Evolutionary conservation across 2,113 vertebrate genomes (phyloP).

Genomic region (Pleuronectes platessa): DNA sequence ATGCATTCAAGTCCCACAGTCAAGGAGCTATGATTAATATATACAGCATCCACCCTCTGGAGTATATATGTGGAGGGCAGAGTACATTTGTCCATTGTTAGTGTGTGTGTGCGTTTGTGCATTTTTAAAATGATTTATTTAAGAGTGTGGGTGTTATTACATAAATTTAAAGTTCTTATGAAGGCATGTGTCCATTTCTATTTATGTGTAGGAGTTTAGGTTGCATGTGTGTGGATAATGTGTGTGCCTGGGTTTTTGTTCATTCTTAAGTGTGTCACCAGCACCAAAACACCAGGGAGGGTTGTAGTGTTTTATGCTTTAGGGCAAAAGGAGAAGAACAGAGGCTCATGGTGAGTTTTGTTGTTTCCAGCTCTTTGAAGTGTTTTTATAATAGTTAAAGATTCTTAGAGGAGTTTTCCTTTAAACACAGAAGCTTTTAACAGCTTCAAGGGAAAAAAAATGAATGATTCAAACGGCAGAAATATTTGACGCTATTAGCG

Average conservation of each 20-base stretch:
- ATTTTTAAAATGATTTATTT: neutral
- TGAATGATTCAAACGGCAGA: neutral
- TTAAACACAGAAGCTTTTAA: neutral
- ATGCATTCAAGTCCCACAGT: neutral
- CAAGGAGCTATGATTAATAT: slow-evolving; percentile 25
- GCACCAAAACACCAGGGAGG: neutral
- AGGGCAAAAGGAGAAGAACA: slow-evolving; percentile 6
- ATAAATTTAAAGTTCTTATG: slow-evolving; percentile 16
- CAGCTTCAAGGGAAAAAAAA: neutral
- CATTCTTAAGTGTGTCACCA: slow-evolving; percentile 9
- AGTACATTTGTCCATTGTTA: neutral
- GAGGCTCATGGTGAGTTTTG: neutral
- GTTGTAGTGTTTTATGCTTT: neutral
- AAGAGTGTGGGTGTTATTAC: slow-evolving; percentile 2
- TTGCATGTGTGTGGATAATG: neutral
- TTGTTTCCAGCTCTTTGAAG: slow-evolving; percentile 15
- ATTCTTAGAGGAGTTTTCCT: neutral
- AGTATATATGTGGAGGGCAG: slow-evolving; percentile 23
- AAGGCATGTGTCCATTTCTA: slow-evolving; percentile 4
- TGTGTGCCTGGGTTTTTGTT: neutral
- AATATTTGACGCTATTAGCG: neutral
- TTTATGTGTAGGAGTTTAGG: slow-evolving; percentile 12
- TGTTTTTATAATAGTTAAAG: neutral
- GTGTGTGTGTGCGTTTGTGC: slow-evolving; percentile 1
- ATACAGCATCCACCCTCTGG: slow-evolving; percentile 35